phyloP scores from a whole-genome alignment of 2,888 invertebrate genomes.

The Malacosoma neustria region DNA sequence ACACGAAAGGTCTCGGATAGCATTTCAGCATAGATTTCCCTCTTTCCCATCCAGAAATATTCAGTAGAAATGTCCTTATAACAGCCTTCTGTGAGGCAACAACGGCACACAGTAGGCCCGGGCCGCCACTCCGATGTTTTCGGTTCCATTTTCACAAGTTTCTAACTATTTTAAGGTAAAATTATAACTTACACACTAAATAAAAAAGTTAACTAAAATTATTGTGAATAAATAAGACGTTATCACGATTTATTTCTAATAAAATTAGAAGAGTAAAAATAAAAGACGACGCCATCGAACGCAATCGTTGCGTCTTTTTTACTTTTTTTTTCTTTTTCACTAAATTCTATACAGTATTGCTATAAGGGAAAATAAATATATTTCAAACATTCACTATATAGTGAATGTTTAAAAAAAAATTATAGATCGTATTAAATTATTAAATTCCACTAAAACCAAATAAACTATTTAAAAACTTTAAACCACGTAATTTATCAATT shows the following conservation, averaged over 20 bases:
- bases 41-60: slow-evolving; percentile 70
- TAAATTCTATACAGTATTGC: too few species aligned
- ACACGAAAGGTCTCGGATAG: slow-evolving; percentile 49
- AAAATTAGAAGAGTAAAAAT: slow-evolving; percentile 2
- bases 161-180: slow-evolving; percentile 30
- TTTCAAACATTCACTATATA: too few species aligned
- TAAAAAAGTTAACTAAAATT: slow-evolving; percentile 18
- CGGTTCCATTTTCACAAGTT: slow-evolving; percentile 42
- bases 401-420: too few species aligned
- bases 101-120: slow-evolving; percentile 60
- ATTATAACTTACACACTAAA: slow-evolving; percentile 26
- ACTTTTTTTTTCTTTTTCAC: neutral
- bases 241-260: neutral
- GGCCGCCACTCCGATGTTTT: slow-evolving; percentile 59
- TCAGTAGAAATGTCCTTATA: slow-evolving; percentile 68
- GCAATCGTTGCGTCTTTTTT: neutral
- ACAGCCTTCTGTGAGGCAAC: slow-evolving; percentile 60
- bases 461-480: too few species aligned
- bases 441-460: too few species aligned
- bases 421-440: too few species aligned
- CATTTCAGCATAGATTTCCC: slow-evolving; percentile 65
- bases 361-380: too few species aligned
- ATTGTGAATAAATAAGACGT: slow-evolving; percentile 9
- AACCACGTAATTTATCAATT: too few species aligned
- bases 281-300: slow-evolving; percentile 13